Base-by-base conservation (phyloP, 2,797 vertebrate species). In the Cephalopachus bancanus region DNA sequence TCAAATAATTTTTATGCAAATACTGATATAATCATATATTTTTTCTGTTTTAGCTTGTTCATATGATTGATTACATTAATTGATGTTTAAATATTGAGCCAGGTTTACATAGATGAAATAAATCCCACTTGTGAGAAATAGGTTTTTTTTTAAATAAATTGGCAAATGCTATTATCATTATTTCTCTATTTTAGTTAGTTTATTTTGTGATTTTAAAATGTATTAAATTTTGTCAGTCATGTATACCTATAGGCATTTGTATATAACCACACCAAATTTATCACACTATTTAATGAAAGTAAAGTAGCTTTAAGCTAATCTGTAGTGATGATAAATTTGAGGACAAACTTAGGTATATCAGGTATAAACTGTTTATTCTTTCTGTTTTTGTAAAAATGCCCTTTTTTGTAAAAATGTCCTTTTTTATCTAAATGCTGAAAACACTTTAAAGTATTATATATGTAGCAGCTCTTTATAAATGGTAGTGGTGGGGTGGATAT, bases 251-350 rank as follows among this genome's bases (percentile, higher is more conserved):
- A 4, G 16, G 3, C 30, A n/a, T 57, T 16, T 44, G 11, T 59
- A 2, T 74, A 5, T 30, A 57, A 44, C 0, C 17, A 83, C 51
- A 71, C 14, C 83, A 69, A 95, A 59, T 76, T 83, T 5, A 17
- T 78, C 44, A 96, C 37, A 44, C 33, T 94, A 33, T 96, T 94
- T 95, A 96, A 88, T 95, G 86, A 96, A 96, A 97, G 30, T 71
- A 14, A 96, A 89, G 14, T 88, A 90, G 37, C 67, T 93, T n/a
- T 67, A 97, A 90, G n/a, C 76, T 96, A 87, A 97, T 94, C 33
- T 95, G 9, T 85, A 88, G 62, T 96, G 59, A 83, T 67, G 64
- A 62, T 78, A 97, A 94, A 57, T 96, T 83, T 57, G 95, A 97
- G 9, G 57, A 22, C n/a, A 95, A 91, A 79, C 1, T 60, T 96